These are phyloP conservation scores for Amblyopsis hoosieri DNA, from an alignment of 2,797 vertebrate species.

Conservation along the genomic window DNA sequence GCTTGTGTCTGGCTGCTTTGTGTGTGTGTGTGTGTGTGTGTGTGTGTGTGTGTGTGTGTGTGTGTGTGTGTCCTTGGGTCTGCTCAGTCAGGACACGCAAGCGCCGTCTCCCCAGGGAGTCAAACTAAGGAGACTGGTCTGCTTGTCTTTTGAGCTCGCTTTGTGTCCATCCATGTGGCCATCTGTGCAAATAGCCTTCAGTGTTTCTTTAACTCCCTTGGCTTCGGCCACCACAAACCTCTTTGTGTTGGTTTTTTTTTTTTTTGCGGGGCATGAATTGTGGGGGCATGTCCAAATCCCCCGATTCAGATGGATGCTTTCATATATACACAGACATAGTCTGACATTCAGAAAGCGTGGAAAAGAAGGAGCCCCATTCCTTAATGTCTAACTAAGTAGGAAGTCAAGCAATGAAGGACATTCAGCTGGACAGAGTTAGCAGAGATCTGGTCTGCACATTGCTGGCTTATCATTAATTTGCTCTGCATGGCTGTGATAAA, in stretches of 20 bases:
- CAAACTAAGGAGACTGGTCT: slow-evolving; percentile 34
- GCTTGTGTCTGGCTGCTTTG: slow-evolving; percentile 33
- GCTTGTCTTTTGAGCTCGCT: slow-evolving; percentile 48
- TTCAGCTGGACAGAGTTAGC: slow-evolving; percentile 58
- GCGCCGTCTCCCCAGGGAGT: slow-evolving; percentile 35
- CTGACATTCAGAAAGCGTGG: slow-evolving; percentile 32
- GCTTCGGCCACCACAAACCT: slow-evolving; percentile 24
- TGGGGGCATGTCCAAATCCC: slow-evolving; percentile 31
- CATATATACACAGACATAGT: slow-evolving; percentile 26
- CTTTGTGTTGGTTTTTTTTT: slow-evolving; percentile 30
- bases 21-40: neutral
- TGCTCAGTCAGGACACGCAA: slow-evolving; percentile 23
- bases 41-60: neutral
- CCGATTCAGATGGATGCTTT: slow-evolving; percentile 38
- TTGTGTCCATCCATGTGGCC: slow-evolving; percentile 55
- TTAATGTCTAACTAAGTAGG: slow-evolving; percentile 38
- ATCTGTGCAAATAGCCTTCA: slow-evolving; percentile 70
- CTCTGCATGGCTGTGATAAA: slow-evolving; percentile 32
- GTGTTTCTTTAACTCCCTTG: slow-evolving; percentile 46
- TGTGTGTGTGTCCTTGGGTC: slow-evolving; percentile 22
- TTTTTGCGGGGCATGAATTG: slow-evolving; percentile 33
- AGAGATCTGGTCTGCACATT: slow-evolving; percentile 45
- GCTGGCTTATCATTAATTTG: slow-evolving; percentile 56
- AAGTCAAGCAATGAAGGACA: slow-evolving; percentile 55
- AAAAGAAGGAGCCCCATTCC: slow-evolving; percentile 52